phyloP scores from a whole-genome alignment of 1,140 invertebrate genomes.

The Leptonema lineaticorne region DNA sequence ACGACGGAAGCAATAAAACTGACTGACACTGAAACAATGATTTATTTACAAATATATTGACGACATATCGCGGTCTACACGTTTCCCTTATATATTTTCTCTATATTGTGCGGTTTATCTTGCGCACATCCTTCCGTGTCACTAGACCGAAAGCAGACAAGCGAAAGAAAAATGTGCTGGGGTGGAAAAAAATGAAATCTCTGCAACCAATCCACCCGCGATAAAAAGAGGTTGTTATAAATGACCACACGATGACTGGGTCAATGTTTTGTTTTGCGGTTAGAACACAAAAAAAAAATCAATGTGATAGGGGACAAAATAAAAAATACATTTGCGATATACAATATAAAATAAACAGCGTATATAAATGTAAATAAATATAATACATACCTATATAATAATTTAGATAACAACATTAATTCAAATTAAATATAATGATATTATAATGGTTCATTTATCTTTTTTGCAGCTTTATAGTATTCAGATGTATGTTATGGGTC shows the following conservation, averaged over 20 bases:
- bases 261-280: constrained; percentile 38
- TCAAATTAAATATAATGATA: no score
- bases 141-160: not conserved
- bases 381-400: no score
- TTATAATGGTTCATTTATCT: no score
- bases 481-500: no score
- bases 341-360: not conserved
- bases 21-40: constrained; percentile 39
- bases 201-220: constrained; percentile 12
- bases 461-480: no score
- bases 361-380: no score
- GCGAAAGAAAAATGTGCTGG: constrained; percentile 8
- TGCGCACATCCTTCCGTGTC: constrained; percentile 18
- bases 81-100: not conserved
- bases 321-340: constrained; percentile 11
- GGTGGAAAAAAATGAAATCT: constrained; percentile 4
- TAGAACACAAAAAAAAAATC: constrained; percentile 27
- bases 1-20: constrained; percentile 39
- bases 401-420: no score
- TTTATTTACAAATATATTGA: constrained; percentile 20
- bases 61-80: not conserved
- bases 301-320: not conserved
- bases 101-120: not conserved
- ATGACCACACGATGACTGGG: constrained; percentile 38
- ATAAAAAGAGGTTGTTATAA: constrained; percentile 37